These are phyloP conservation scores for Silurus lanzhouensis DNA, from an alignment of 2,797 vertebrate species.

Conservation along the genomic window DNA sequence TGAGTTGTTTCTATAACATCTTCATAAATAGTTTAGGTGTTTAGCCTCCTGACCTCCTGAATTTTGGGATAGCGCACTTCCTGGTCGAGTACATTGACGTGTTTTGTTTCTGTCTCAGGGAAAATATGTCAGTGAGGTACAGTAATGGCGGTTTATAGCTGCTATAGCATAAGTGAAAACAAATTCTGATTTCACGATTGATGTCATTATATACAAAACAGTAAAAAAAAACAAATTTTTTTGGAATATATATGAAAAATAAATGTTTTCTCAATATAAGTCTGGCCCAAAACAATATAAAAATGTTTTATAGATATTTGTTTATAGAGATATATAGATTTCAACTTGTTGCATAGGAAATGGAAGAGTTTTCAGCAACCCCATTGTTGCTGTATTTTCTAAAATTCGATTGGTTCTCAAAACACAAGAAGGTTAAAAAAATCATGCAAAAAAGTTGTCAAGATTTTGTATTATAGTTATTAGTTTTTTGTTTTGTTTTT, in stretches of 20 bases:
- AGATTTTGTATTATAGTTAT: slow-evolving; percentile 80
- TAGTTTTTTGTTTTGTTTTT: slow-evolving; percentile 79
- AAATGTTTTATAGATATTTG: too few relatives aligned
- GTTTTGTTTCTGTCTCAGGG: background rate
- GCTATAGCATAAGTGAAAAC: background rate
- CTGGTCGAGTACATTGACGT: background rate
- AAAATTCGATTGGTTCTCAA: slow-evolving; percentile 48
- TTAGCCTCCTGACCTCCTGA: too few relatives aligned
- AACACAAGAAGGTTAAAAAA: slow-evolving; percentile 82
- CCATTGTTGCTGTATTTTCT: slow-evolving; percentile 5
- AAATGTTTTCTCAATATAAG: background rate
- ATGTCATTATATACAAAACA: background rate
- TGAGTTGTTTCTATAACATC: background rate
- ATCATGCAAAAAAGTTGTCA: slow-evolving; percentile 91
- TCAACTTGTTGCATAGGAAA: slow-evolving; percentile 77
- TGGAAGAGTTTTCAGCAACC: slow-evolving; percentile 57
- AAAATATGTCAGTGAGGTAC: background rate
- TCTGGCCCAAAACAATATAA: background rate
- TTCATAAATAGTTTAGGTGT: background rate
- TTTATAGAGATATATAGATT: background rate
- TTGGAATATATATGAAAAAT: background rate
- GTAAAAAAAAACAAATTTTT: background rate
- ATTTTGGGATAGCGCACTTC: background rate
- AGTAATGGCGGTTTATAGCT: background rate
- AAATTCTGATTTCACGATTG: background rate